These are phyloP conservation scores for Cottoperca gobio DNA, from an alignment of 2,797 vertebrate species.

Conservation along the genomic window DNA sequence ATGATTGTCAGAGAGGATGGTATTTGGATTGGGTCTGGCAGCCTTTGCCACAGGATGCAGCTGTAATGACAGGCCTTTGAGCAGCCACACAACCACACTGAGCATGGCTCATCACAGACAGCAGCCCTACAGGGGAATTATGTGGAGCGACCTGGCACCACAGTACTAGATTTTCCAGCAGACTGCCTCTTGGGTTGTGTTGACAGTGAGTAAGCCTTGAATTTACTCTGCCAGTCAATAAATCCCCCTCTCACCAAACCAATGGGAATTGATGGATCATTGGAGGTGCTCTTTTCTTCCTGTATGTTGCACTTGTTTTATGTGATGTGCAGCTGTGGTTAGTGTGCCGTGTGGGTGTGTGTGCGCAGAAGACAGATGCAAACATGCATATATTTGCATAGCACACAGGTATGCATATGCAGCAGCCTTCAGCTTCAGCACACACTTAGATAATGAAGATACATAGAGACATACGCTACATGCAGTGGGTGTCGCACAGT, in stretches of 20 bases:
- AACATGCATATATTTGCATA: constrained; percentile 12
- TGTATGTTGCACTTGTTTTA: constrained; percentile 58
- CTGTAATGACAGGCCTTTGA: constrained; percentile 80
- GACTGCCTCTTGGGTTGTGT: constrained; percentile 78
- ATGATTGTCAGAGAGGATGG: constrained; percentile 65
- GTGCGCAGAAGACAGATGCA: not conserved
- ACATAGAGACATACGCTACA: not conserved
- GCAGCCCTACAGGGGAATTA: constrained; percentile 78
- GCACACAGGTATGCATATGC: not conserved
- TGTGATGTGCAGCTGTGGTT: constrained; percentile 45
- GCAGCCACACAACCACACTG: constrained; percentile 75
- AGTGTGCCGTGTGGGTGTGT: constrained; percentile 16
- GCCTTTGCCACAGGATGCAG: constrained; percentile 75
- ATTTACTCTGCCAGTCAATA: constrained; percentile 82
- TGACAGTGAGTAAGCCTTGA: constrained; percentile 81
- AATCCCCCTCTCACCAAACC: constrained; percentile 67
- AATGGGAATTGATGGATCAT: constrained; percentile 78
- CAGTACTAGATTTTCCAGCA: constrained; percentile 77
- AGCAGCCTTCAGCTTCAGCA: not conserved
- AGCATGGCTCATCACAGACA: constrained; percentile 76
- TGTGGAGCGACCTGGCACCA: constrained; percentile 77
- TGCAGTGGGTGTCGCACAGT: not conserved
- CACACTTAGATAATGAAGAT: not conserved
- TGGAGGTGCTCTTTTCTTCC: constrained; percentile 65
- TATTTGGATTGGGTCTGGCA: constrained; percentile 64